A percentile compares a stretch with the other conserved stretches of the same genome.
phyloP scores from a whole-genome alignment of 1,140 invertebrate genomes.

The Mactra quadrangularis region DNA sequence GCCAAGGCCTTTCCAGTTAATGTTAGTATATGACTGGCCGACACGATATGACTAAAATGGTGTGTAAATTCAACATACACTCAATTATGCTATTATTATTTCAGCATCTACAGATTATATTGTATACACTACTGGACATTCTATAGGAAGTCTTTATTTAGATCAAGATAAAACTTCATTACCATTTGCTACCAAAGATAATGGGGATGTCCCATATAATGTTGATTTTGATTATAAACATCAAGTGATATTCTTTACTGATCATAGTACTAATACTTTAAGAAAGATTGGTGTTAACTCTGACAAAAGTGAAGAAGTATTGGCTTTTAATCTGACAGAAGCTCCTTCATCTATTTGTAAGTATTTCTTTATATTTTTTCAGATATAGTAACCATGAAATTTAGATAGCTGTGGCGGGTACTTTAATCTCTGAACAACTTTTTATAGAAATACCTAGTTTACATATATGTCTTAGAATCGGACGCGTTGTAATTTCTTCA shows the following conservation, averaged over 20 bases:
- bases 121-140: constrained; percentile 95
- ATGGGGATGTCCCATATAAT: constrained; percentile 72
- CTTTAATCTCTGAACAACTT: no score
- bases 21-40: no score
- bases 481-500: no score
- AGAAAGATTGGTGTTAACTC: constrained; percentile 70
- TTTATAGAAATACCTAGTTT: no score
- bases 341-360: no score
- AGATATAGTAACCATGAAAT: no score
- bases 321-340: background rate
- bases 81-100: constrained; percentile 50
- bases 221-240: constrained; percentile 80
- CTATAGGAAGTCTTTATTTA: constrained; percentile 93
- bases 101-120: constrained; percentile 92
- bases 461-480: no score
- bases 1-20: no score
- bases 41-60: no score
- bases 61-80: no score
- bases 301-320: background rate
- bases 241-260: constrained; percentile 89
- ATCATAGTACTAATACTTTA: constrained; percentile 74
- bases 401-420: no score
- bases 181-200: constrained; percentile 90
- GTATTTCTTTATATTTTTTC: no score
- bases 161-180: constrained; percentile 91